Percentiles rank a stretch among this genome's conserved stretches.
phyloP scores from a whole-genome alignment of 2,888 invertebrate genomes.

The Leucophenga maculata region DNA sequence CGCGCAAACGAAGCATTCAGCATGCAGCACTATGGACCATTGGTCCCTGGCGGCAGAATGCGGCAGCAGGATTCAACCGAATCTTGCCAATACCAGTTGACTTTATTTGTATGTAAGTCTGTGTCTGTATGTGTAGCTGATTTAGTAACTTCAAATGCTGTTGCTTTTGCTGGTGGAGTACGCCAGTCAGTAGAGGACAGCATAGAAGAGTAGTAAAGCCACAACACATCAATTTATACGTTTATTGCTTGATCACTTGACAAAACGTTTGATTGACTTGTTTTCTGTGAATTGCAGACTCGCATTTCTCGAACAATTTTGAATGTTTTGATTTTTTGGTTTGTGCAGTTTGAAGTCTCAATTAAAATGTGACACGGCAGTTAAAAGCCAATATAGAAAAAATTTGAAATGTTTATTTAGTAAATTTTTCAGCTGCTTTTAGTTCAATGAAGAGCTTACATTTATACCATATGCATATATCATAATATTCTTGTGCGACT shows the following conservation, averaged over 20 bases:
- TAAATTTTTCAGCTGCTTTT: too few species aligned
- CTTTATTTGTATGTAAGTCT: background rate
- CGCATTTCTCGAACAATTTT: background rate
- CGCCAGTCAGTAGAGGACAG: too few species aligned
- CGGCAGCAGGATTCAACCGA: too few species aligned
- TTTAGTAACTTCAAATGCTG: background rate
- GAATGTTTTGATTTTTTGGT: background rate
- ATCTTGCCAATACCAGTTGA: too few species aligned
- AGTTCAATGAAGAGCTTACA: too few species aligned
- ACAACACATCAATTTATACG: slow-evolving; percentile 20
- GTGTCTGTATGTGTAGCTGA: background rate
- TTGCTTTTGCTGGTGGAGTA: too few species aligned
- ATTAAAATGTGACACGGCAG: too few species aligned
- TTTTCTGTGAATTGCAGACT: slow-evolving; percentile 8
- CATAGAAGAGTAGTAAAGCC: background rate
- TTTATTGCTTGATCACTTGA: slow-evolving; percentile 25
- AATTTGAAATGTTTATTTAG: too few species aligned
- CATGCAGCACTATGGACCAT: background rate
- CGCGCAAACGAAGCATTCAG: slow-evolving; percentile 1
- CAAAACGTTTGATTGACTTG: slow-evolving; percentile 25
- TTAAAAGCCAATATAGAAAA: too few species aligned
- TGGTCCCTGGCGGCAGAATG: background rate
- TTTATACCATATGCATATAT: too few species aligned
- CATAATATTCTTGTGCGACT: too few species aligned
- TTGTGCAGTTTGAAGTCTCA: too few species aligned